Conservation (phyloP, 1,140 invertebrate species). For the Cecropterus lyciades region DNA sequence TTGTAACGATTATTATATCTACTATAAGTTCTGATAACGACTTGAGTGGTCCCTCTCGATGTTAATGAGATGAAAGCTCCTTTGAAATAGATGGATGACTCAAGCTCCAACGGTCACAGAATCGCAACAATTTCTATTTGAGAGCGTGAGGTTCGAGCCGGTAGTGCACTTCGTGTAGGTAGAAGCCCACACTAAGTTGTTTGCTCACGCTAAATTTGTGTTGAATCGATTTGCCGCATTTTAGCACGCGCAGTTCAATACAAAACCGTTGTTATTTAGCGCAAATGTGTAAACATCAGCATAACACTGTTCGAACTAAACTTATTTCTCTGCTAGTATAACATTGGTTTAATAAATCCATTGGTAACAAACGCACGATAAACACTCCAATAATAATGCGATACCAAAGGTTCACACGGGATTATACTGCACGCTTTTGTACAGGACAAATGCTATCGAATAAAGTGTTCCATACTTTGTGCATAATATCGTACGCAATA, state of each 20-base stretch:
- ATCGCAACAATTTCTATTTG: conserved; percentile 54
- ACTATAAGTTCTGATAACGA: conserved; percentile 28
- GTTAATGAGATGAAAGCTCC: conserved; percentile 59
- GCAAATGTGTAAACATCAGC: conserved; percentile 50
- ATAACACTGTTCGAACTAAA: conserved; percentile 46
- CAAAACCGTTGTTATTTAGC: conserved; percentile 56
- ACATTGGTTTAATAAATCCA: no score
- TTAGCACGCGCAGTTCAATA: conserved; percentile 67
- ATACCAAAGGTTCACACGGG: no score
- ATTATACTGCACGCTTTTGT: no score
- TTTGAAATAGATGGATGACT: conserved; percentile 61
- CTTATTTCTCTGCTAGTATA: conserved; percentile 36
- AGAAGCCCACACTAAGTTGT: conserved; percentile 43
- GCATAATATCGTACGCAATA: no score
- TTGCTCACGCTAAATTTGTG: conserved; percentile 66
- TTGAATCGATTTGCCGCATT: conserved; percentile 72
- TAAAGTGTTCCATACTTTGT: no score
- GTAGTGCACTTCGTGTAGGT: conserved; percentile 38
- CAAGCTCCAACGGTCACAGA: conserved; percentile 48
- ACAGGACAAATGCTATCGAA: no score
- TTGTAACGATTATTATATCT: not conserved
- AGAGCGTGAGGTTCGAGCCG: conserved; percentile 42
- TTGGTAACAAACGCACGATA: no score
- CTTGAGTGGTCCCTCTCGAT: conserved; percentile 44
- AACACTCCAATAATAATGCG: no score